Evolutionary conservation across 2,888 invertebrate species (phyloP).

Genomic region (Fragum sueziense): DNA sequence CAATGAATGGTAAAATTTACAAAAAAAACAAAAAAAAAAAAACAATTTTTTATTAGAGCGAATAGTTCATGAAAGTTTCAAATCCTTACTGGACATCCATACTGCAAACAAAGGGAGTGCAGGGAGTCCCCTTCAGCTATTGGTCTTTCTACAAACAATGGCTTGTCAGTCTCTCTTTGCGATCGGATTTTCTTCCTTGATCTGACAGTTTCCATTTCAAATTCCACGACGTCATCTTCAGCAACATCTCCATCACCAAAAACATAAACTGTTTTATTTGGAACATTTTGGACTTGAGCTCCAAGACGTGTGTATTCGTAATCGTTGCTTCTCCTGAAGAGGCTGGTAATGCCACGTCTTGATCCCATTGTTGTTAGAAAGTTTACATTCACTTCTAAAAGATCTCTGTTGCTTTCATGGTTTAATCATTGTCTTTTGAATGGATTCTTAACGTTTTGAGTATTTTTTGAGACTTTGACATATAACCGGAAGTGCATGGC

Average conservation of each 20-base stretch:
- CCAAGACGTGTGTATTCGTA: constrained; percentile 51
- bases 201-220: constrained; percentile 74
- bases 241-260: constrained; percentile 73
- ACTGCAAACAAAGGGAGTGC: constrained; percentile 75
- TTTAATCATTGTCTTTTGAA: too few species aligned
- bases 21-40: too few species aligned
- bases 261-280: constrained; percentile 74
- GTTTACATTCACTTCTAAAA: neutral
- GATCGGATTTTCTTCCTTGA: constrained; percentile 59
- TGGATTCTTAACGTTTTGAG: too few species aligned
- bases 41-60: too few species aligned
- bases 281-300: constrained; percentile 75
- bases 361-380: constrained; percentile 27
- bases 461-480: constrained; percentile 47
- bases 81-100: constrained; percentile 78
- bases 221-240: constrained; percentile 69
- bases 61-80: too few species aligned
- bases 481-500: constrained; percentile 68
- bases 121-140: constrained; percentile 75
- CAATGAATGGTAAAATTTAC: too few species aligned
- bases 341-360: constrained; percentile 14
- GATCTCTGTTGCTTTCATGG: neutral
- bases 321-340: constrained; percentile 37
- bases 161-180: constrained; percentile 53
- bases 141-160: constrained; percentile 68